phyloP scores from a whole-genome alignment of 2,113 vertebrate species.

The Serinus canaria region DNA sequence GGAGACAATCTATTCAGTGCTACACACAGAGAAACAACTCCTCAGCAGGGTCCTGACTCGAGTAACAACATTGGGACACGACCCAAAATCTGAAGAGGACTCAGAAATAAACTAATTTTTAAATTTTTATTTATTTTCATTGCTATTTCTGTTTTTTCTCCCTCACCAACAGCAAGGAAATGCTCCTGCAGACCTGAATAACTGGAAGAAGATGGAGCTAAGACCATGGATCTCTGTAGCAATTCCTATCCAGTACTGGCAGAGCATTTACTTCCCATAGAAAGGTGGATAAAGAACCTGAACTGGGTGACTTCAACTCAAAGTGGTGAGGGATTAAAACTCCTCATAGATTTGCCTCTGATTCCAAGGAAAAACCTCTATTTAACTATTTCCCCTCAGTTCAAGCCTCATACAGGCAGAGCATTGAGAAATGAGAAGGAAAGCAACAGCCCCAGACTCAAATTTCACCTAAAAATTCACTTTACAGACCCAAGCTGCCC shows the following conservation, averaged over 20 bases:
- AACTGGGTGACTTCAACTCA: neutral
- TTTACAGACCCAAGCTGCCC: neutral
- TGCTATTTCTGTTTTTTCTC: neutral
- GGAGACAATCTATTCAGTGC: neutral
- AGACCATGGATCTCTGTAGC: neutral
- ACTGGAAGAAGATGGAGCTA: neutral
- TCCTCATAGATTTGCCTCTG: neutral
- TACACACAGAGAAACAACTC: neutral
- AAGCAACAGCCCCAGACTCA: neutral
- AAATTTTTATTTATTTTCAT: neutral
- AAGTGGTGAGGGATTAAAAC: neutral
- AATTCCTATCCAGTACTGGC: fast-evolving
- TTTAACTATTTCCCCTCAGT: neutral
- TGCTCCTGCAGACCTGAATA: neutral
- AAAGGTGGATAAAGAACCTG: neutral
- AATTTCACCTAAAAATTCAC: neutral
- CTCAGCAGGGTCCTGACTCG: neutral
- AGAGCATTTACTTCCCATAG: neutral
- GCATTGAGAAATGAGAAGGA: neutral
- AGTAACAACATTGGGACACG: neutral
- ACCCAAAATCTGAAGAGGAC: neutral
- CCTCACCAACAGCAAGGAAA: neutral
- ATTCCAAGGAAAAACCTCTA: neutral
- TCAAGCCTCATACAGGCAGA: neutral
- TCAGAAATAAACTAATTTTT: neutral